A percentile compares a stretch with the other conserved stretches of the same genome.
Evolutionary conservation across 2,888 invertebrate species (phyloP).

Genomic region (Pycnomerus fuliginosus): DNA sequence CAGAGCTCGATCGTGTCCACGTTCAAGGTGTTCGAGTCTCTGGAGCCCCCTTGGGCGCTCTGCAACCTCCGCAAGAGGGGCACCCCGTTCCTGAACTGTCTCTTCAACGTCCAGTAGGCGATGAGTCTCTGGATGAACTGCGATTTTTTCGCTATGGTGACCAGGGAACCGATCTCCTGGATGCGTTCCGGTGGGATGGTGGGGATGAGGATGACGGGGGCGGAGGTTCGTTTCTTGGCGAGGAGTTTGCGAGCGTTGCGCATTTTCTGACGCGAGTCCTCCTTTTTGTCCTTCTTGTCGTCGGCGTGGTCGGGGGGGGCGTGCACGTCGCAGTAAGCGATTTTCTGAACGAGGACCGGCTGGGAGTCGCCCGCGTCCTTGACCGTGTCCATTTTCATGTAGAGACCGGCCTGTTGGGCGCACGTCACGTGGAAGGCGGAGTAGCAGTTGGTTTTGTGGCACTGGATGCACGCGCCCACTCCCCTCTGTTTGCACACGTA

Average conservation of each 20-base stretch:
- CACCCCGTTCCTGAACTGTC: slow-evolving; percentile 93
- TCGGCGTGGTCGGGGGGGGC: slow-evolving; percentile 67
- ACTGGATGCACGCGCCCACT: slow-evolving; percentile 97
- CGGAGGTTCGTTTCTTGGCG: slow-evolving; percentile 85
- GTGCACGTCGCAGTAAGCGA: slow-evolving; percentile 94
- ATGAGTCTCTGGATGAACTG: slow-evolving; percentile 86
- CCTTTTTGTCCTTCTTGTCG: slow-evolving; percentile 59
- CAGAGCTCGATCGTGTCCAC: slow-evolving; percentile 73
- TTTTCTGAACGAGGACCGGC: slow-evolving; percentile 87
- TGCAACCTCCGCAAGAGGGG: slow-evolving; percentile 86
- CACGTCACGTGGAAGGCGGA: slow-evolving; percentile 99
- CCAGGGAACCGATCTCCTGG: slow-evolving; percentile 80
- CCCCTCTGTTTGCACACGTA: slow-evolving; percentile 94
- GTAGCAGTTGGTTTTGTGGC: slow-evolving; percentile 94
- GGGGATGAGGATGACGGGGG: slow-evolving; percentile 90
- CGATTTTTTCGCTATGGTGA: slow-evolving; percentile 71
- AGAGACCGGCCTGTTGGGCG: slow-evolving; percentile 92
- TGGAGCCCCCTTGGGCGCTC: slow-evolving; percentile 48
- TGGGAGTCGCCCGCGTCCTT: slow-evolving; percentile 58
- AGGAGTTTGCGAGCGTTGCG: slow-evolving; percentile 83
- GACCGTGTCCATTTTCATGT: slow-evolving; percentile 96
- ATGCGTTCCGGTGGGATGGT: slow-evolving; percentile 88
- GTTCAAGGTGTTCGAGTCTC: slow-evolving; percentile 46
- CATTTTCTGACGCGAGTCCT: slow-evolving; percentile 78
- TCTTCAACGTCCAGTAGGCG: slow-evolving; percentile 96